Evolutionary conservation across 2,888 invertebrate genomes (phyloP), one percentile per base, ranked within the genome.

Genomic region (Leucozona laternaria): DNA sequence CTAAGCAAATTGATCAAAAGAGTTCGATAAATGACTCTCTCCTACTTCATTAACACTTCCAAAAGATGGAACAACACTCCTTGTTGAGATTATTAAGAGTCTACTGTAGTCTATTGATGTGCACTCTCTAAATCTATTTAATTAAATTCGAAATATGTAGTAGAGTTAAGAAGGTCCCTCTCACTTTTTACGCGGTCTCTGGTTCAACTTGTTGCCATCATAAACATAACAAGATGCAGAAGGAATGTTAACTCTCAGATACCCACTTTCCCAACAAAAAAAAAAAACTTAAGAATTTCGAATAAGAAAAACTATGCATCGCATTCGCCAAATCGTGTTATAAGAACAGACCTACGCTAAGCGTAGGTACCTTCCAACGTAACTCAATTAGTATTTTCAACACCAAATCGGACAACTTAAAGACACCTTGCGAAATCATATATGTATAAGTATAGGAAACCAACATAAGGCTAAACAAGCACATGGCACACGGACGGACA

Each of bases 351-450:
- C 13, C 7, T 8, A 64, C 28, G 64, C 15, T 22, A 25, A 60
- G 3, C 22, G 13, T 34, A 25, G 25, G 25, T 31, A 58, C 17
- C 58, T 43, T 45, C 62, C 2, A n/a, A 28, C 17, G 45, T n/a
- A 64, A 13, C 31, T 66, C 20, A 66, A 66, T 66, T 66, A 66
- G 34, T 15, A 28, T 48, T 66, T 34, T 48, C 28, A 48, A 66
- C 20, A 48, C 0, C 48, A 28, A 66, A 11, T 34, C 28, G 28
- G 20, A 28, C 45, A 64, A 62, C 20, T 31, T 64, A 64, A 64
- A 64, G 11, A 31, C 7, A 13, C 15, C 20, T 66, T 66, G 48
- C 48, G 31, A 66, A 66, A 48, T 28, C 40, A 25, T 48, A 28
- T 37, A 25, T 25, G 25, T 2, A 50, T 11, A 20, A n/a, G 3